Base-by-base conservation (phyloP, 2,888 invertebrate genomes). In the Ypsolopha scabrella region DNA sequence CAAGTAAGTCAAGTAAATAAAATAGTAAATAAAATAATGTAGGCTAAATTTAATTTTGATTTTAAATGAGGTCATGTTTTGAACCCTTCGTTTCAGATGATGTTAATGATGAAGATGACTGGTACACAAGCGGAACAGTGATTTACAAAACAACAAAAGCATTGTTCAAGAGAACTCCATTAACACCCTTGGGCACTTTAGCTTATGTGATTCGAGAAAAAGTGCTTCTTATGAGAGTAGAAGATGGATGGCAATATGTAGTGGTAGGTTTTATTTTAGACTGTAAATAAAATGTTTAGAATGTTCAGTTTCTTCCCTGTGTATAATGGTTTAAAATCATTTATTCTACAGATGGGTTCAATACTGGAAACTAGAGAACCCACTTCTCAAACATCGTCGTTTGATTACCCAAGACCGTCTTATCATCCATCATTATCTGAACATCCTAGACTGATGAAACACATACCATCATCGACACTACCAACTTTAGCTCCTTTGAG, bases 121-220 rank as follows among this genome's bases (percentile, higher is more conserved):
- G 66, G 10, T 73, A 75, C 39, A 61, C 69, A 0, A 58, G 71
- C 0, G 62, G 58, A 35, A 82, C 82, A 9, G 57, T 81, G 1
- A 69, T 83, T 44, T 78, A 65, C 47, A 72, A 66, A 60, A 71
- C 73, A 11, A 66, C 61, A 38, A 69, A 60, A 41, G 72, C 71
- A 6, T 61, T 82, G 6, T 53, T 70, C 2, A 75, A 72, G 81
- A 68, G 64, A 63, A 78, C 79, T n/a, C 57, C 65, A 14, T 62
- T 54, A 8, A 75, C 72, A 11, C 68, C 65, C 36, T 41, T 70
- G 56, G 85, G 85, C 54, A 82, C 85, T 7, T 57, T 85, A 39
- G 85, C 78, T 39, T 85, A 73, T 63, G 68, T 83, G 57, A 58
- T 82, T 50, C 67, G 72, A 55, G 80, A 82, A 55, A 68, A 74